Conservation (phyloP, 2,888 invertebrate species). For the Drosophila demipolita region DNA sequence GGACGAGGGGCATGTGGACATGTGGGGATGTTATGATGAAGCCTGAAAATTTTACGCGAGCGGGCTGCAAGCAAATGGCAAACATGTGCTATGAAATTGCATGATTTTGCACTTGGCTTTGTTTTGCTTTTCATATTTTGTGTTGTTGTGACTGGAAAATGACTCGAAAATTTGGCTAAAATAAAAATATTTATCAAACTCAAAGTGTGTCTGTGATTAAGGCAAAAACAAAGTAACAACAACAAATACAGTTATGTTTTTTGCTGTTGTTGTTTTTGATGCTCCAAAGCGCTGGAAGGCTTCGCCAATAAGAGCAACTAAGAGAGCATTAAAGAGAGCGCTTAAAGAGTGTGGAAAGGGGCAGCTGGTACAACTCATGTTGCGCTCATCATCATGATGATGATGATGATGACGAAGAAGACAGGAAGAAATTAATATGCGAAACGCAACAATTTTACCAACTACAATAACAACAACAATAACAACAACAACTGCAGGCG, state of each 20-base stretch:
- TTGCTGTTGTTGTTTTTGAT: slow-evolving; percentile 17
- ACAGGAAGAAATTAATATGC: slow-evolving; percentile 77
- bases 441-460: slow-evolving; percentile 82
- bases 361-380: slow-evolving; percentile 42
- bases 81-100: slow-evolving; percentile 64
- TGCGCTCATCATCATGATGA: slow-evolving; percentile 30
- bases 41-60: slow-evolving; percentile 51
- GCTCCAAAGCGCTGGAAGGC: slow-evolving; percentile 55
- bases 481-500: slow-evolving; percentile 41
- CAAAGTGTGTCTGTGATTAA: slow-evolving; percentile 46
- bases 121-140: slow-evolving; percentile 49
- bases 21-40: slow-evolving; percentile 51
- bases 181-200: slow-evolving; percentile 68
- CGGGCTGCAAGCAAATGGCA: slow-evolving; percentile 59
- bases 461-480: slow-evolving; percentile 41
- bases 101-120: slow-evolving; percentile 55
- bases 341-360: slow-evolving; percentile 36
- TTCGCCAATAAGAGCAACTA: slow-evolving; percentile 71
- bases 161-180: slow-evolving; percentile 28
- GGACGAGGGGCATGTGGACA: slow-evolving; percentile 8
- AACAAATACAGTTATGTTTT: neutral
- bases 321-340: slow-evolving; percentile 61
- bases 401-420: slow-evolving; percentile 49
- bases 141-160: slow-evolving; percentile 74
- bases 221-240: slow-evolving; percentile 15